Evolutionary conservation across 2,113 vertebrate genomes (phyloP), one percentile per base, ranked within the genome.

Genomic region (Dicentrarchus labrax): DNA sequence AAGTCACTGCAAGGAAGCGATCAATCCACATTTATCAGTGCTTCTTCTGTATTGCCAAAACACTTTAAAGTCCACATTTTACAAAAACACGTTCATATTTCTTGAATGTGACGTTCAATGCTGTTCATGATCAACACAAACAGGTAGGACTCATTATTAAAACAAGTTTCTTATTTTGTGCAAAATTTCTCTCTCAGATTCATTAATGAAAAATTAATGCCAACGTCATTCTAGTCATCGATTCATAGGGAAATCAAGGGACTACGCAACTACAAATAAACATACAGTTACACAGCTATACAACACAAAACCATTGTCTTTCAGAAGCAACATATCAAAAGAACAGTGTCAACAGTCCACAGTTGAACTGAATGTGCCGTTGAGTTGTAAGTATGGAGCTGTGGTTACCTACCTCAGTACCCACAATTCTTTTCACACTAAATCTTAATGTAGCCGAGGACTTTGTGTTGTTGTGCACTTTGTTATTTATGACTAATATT

Each of bases 151-250:
- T 74, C 43, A 62, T 61, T n/a, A 53, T 13, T 19, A 12, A 64
- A 70, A 68, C 4, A 74, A 67, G 13, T 59, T 69, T 50, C 16
- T 21, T 43, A 22, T 38, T 51, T 62, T 72, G 77, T 90, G 83
- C 76, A 90, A 87, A 85, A 51, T 5, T 5, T 57, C 9, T 47
- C 24, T 64, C 16, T 72, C 19, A 8, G 10, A 72, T 80, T 36
- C 30, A 75, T 21, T 22, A n/a, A 22, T 11, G 0, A 22, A 41
- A 7, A 60, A 75, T 41, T 1, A 0, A 68, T 3, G 45, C 11
- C 21, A 41, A 48, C 53, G 51, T 61, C 8, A 21, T 45, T 75
- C 53, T 7, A 57, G n/a, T 30, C 30, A 30, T 50, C 11, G 66
- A 88, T n/a, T 60, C n/a, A 72, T 19, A 75, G 7, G 1, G 6